Evolutionary conservation across 2,113 vertebrate species (phyloP), one percentile per base, ranked within the genome.

Genomic region (Heterotis niloticus): DNA sequence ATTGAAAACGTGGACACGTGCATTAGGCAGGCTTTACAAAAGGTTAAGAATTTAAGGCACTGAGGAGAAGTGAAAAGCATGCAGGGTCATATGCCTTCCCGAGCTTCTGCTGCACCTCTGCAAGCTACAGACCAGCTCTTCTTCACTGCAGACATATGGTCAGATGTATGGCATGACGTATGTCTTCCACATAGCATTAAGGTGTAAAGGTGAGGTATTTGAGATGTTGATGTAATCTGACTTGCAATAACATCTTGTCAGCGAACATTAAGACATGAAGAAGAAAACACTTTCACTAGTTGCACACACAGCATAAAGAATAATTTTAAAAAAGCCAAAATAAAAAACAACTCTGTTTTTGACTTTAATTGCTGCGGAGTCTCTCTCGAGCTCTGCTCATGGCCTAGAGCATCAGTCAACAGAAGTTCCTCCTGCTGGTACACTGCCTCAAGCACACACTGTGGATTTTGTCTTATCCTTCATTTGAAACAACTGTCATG

Each of bases 351-450:
- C 56, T 1, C 23, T 13, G 26, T 34, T 29, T 10, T 44, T 18
- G 23, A 14, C 9, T 75, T 66, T 57, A 67, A 28, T 75, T 67
- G 17, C 51, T 74, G 11, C 14, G 10, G 57, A 76, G 34, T 60
- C 29, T 60, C 29, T 16, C 71, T 64, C 13, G 56, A 51, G 57
- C 23, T 28, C 59, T 44, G 12, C 20, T 56, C 26, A 28, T 17
- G 59, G 64, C 57, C 51, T 12, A 72, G 10, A n/a, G 18, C 72
- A 80, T 75, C 68, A 75, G 72, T 34, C 57, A 57, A 62, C 11
- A 20, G 28, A 69, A 7, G n/a, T 62, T 80, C 5, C 5, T 44
- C 79, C 74, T 60, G 28, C 7, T 59, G 51, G 24, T 17, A 29
- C 54, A 62, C 28, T 60, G 79, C n/a, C 73, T 68, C 26, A 28